Evolutionary conservation across 2,888 invertebrate genomes (phyloP), one percentile per base, ranked within the genome.

Genomic region (Yponomeuta malinellus): DNA sequence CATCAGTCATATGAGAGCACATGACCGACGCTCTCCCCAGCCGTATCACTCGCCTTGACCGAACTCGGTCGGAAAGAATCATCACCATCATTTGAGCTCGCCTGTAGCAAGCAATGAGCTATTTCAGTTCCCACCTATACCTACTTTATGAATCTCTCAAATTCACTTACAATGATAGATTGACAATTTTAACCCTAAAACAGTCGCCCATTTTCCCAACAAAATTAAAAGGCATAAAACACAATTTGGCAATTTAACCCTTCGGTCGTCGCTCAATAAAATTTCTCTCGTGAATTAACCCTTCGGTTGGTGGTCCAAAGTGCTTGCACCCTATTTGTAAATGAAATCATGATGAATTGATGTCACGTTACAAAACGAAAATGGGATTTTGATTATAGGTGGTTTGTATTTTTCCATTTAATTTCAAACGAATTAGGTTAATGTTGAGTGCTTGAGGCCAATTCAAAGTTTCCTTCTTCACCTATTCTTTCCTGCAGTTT

Each of bases 151-250:
- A 43, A 5, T 43, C 6, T 59, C 52, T 59, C 52, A 59, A 59
- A 59, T 59, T 12, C 15, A 59, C 52, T 59, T 59, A 59, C 52
- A 15, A 59, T 59, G 52, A 43, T 43, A 43, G 43, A 43, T 59
- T 59, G 12, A 12, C 52, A 15, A 59, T 59, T 43, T 59, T 59
- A 59, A 59, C 52, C 52, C 52, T 15, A 59, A 59, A 59, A 59
- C 52, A 12, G 15, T 59, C 52, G 52, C 52, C 15, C 52, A 15
- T 68, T 33, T 4, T 12, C 63, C 63, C 31, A 68, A 15, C 10
- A 63, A 89, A 89, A 90, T 90, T 90, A 89, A 86, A 89, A 85
- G 83, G 82, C 86, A 86, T 87, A 89, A 88, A 90, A 88, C 88
- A 84, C 83, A 81, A 88, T 84, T 86, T 79, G 79, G 78, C 78